phyloP scores from a whole-genome alignment of 2,113 vertebrate genomes.

The Plectropomus leopardus region DNA sequence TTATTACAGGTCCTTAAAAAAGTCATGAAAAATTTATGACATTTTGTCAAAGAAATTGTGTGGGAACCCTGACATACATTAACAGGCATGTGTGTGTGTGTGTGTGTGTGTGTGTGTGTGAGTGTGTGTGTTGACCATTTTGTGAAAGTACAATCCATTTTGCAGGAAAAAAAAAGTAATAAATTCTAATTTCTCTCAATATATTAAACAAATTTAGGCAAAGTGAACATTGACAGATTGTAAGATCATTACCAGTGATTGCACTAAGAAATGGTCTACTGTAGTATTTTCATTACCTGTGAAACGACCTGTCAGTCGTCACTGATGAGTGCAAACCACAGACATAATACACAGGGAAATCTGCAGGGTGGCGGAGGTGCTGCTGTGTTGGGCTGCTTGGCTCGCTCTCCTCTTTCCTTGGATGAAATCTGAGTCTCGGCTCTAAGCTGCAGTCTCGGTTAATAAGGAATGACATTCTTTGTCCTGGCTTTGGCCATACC shows the following conservation, averaged over 20 bases:
- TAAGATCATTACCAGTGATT: constrained; percentile 5
- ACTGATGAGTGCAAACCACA: constrained; percentile 28
- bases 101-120: too few relatives aligned
- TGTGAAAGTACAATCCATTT: background rate
- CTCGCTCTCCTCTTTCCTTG: background rate
- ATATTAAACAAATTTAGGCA: background rate
- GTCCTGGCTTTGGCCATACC: constrained; percentile 25
- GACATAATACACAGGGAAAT: constrained; percentile 11
- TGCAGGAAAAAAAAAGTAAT: background rate
- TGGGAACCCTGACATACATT: background rate
- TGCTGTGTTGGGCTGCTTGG: background rate
- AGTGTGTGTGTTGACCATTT: background rate
- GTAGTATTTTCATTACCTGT: constrained; percentile 34
- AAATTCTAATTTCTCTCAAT: background rate
- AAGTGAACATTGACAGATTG: background rate
- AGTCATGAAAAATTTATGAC: too few relatives aligned
- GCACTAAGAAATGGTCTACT: background rate
- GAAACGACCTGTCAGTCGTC: constrained; percentile 38
- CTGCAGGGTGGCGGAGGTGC: background rate
- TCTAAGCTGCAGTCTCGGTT: constrained; percentile 35
- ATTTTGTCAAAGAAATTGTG: too few relatives aligned
- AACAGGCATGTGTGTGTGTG: background rate
- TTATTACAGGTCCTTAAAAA: too few relatives aligned
- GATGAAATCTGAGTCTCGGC: constrained; percentile 50
- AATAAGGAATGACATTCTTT: constrained; percentile 47